Percentiles rank a stretch among this genome's conserved stretches.
Evolutionary conservation across 2,113 vertebrate species (phyloP).

Genomic region (Collichthys lucidus): DNA sequence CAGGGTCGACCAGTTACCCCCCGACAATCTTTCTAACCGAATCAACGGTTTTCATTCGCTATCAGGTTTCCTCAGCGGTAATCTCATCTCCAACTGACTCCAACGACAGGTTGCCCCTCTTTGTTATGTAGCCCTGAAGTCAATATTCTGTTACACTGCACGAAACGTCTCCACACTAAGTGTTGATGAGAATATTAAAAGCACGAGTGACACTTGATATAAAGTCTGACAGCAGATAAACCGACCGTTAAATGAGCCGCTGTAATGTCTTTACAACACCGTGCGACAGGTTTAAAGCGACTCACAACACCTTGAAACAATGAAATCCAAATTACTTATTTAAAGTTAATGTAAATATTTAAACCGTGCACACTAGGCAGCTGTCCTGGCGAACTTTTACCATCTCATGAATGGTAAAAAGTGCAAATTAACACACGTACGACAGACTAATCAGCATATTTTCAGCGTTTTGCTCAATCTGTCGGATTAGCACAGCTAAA

Average conservation of each 20-base stretch:
- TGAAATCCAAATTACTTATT: no score
- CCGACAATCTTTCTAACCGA: slow-evolving; percentile 14
- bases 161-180: neutral
- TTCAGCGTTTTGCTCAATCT: neutral
- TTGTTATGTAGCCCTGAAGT: neutral
- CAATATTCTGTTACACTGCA: neutral
- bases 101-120: neutral
- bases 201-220: neutral
- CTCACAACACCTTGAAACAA: no score
- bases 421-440: neutral
- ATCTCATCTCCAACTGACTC: neutral
- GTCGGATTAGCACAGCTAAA: neutral
- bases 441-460: neutral
- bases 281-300: no score
- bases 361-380: neutral
- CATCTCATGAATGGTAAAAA: neutral
- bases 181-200: neutral
- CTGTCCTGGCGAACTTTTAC: neutral
- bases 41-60: neutral
- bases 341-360: no score
- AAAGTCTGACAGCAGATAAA: neutral
- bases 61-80: slow-evolving; percentile 12
- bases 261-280: no score
- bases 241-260: no score
- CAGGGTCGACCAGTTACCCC: slow-evolving; percentile 50